phyloP scores from a whole-genome alignment of 2,797 vertebrate species.

The Sebastes hubbsi region DNA sequence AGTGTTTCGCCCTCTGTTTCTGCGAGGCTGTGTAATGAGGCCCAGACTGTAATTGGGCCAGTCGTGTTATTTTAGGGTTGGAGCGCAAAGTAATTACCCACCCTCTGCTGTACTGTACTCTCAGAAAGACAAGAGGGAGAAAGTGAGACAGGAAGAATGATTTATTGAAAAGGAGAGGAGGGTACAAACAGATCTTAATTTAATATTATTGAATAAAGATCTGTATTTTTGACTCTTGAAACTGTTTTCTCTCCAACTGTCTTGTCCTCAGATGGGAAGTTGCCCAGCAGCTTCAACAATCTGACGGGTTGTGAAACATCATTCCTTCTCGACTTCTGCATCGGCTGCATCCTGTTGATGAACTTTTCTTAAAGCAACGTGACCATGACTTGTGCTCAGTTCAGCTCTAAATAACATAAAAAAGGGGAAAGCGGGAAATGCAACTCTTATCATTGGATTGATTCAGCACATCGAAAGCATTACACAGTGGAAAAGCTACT shows the following conservation, averaged over 20 bases:
- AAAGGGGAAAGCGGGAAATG: slow-evolving; percentile 57
- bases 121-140: slow-evolving; percentile 29
- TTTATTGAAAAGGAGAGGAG: slow-evolving; percentile 7
- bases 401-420: slow-evolving; percentile 24
- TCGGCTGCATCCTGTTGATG: slow-evolving; percentile 73
- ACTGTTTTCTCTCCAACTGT: slow-evolving; percentile 9
- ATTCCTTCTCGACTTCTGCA: slow-evolving; percentile 65
- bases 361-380: slow-evolving; percentile 55
- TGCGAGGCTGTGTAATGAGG: slow-evolving; percentile 75
- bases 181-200: slow-evolving; percentile 26
- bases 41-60: slow-evolving; percentile 82
- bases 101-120: slow-evolving; percentile 66
- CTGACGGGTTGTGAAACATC: slow-evolving; percentile 57
- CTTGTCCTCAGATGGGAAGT: slow-evolving; percentile 55
- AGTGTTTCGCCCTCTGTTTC: slow-evolving; percentile 66
- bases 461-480: slow-evolving; percentile 70
- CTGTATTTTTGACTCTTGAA: slow-evolving; percentile 13
- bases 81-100: slow-evolving; percentile 81
- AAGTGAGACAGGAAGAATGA: slow-evolving; percentile 4
- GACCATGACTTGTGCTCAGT: slow-evolving; percentile 54
- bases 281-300: slow-evolving; percentile 36
- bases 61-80: slow-evolving; percentile 84
- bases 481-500: slow-evolving; percentile 63
- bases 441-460: slow-evolving; percentile 24
- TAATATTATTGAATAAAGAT: slow-evolving; percentile 4